Percentiles rank a stretch among this genome's conserved stretches.
These are phyloP conservation scores for Tachina fera DNA, from an alignment of 2,888 invertebrate species.

Conservation along the genomic window DNA sequence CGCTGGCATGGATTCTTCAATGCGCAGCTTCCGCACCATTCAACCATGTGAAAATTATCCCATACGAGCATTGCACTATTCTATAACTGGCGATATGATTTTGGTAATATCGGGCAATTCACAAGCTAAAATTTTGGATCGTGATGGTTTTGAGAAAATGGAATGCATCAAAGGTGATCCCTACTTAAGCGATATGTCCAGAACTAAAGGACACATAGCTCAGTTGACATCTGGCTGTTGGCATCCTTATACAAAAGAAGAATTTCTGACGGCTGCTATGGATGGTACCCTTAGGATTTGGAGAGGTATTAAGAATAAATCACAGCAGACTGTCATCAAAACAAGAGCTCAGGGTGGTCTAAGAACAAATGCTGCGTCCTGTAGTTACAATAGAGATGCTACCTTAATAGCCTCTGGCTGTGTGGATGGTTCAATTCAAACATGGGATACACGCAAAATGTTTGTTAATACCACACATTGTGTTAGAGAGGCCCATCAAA, in stretches of 20 bases:
- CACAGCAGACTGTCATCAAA: conserved; percentile 93
- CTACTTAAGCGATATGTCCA: conserved; percentile 96
- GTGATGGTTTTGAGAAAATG: conserved; percentile 96
- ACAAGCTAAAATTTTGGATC: conserved; percentile 95
- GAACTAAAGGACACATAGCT: conserved; percentile 97
- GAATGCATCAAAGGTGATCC: conserved; percentile 98
- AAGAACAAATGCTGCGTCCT: conserved; percentile 92
- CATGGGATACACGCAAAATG: conserved; percentile 97
- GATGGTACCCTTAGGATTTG: conserved; percentile 97
- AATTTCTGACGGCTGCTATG: conserved; percentile 96
- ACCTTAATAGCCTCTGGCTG: conserved; percentile 95
- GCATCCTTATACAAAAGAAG: conserved; percentile 95
- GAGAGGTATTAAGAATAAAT: conserved; percentile 91
- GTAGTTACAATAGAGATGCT: conserved; percentile 93
- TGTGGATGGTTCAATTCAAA: conserved; percentile 92
- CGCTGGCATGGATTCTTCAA: conserved; percentile 97
- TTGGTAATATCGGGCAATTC: conserved; percentile 96
- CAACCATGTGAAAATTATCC: conserved; percentile 98
- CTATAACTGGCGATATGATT: conserved; percentile 96
- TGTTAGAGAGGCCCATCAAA: conserved; percentile 91
- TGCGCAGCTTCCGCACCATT: conserved; percentile 95
- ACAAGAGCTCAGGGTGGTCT: conserved; percentile 93
- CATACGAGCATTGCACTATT: conserved; percentile 93
- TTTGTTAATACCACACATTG: conserved; percentile 93
- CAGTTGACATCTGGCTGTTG: conserved; percentile 95